A percentile compares a stretch with the other conserved stretches of the same genome.
phyloP scores from a whole-genome alignment of 2,888 invertebrate genomes.

The Melanostoma mellinum region DNA sequence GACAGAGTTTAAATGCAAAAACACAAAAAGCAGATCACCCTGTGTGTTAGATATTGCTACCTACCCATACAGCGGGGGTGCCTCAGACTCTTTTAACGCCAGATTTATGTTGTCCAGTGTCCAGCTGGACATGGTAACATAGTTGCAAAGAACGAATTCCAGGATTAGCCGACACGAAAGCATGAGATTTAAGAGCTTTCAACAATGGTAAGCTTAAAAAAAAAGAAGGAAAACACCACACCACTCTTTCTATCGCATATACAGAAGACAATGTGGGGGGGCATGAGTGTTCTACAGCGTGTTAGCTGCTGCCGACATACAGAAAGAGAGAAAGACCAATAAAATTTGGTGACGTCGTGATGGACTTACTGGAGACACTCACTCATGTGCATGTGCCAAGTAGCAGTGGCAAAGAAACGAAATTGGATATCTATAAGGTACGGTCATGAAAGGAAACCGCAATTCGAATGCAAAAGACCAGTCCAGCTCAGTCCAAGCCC shows the following conservation, averaged over 20 bases:
- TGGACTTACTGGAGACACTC: constrained; percentile 31
- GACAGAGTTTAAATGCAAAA: not conserved
- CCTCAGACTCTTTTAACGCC: constrained; percentile 48
- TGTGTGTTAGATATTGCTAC: not conserved
- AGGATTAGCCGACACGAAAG: constrained; percentile 82
- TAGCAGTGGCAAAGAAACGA: constrained; percentile 43
- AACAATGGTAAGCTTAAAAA: constrained; percentile 63
- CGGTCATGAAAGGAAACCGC: constrained; percentile 59
- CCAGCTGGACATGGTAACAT: constrained; percentile 22
- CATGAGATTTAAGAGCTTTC: constrained; percentile 82
- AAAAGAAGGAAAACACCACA: constrained; percentile 16
- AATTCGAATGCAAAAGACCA: constrained; percentile 45
- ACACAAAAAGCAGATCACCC: constrained; percentile 1
- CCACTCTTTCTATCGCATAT: not conserved
- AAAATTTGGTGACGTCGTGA: constrained; percentile 45
- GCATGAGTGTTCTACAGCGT: constrained; percentile 1
- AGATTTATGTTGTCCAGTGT: constrained; percentile 56
- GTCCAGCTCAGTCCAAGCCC: not conserved
- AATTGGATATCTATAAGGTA: constrained; percentile 55
- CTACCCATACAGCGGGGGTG: constrained; percentile 2
- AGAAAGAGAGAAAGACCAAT: constrained; percentile 31
- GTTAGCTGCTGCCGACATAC: constrained; percentile 10
- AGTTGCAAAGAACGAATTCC: constrained; percentile 63
- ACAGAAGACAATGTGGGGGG: not conserved
- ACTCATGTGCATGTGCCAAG: constrained; percentile 11